These are phyloP conservation scores for Platygyra sinensis DNA, from an alignment of 64 coral and sea anemone genomes.

Conservation along the genomic window DNA sequence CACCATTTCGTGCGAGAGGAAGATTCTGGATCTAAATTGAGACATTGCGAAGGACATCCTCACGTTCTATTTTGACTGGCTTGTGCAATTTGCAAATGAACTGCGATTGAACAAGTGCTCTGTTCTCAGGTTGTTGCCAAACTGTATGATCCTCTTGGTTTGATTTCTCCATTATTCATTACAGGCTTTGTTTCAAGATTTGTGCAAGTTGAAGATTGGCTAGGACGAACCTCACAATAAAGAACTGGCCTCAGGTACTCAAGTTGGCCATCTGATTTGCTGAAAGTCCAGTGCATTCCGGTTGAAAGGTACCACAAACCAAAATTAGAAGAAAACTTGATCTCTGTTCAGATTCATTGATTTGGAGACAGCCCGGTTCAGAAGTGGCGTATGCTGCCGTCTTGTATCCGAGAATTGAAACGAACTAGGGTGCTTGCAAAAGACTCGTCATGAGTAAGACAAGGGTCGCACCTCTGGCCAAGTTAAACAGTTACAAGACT, in stretches of 20 bases:
- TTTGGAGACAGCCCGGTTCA: too few relatives aligned
- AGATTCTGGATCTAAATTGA: constrained; percentile 38
- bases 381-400: too few relatives aligned
- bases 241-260: background rate
- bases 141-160: constrained; percentile 27
- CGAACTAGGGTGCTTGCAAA: too few relatives aligned
- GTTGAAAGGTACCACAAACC: background rate
- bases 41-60: constrained; percentile 24
- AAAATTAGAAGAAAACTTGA: too few relatives aligned
- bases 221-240: constrained; percentile 1
- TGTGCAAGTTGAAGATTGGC: background rate
- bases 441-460: too few relatives aligned
- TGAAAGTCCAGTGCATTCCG: background rate
- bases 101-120: constrained; percentile 15
- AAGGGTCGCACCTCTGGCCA: too few relatives aligned
- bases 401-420: too few relatives aligned
- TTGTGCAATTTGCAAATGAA: constrained; percentile 16
- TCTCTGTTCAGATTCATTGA: too few relatives aligned
- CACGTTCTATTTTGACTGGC: constrained; percentile 11
- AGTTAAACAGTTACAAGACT: too few relatives aligned
- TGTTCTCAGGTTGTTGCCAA: constrained; percentile 21
- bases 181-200: background rate
- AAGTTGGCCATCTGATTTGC: background rate
- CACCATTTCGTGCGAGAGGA: background rate
- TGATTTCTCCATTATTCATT: constrained; percentile 9